phyloP scores from a whole-genome alignment of 2,113 vertebrate species.

The Baryphthengus martii region DNA sequence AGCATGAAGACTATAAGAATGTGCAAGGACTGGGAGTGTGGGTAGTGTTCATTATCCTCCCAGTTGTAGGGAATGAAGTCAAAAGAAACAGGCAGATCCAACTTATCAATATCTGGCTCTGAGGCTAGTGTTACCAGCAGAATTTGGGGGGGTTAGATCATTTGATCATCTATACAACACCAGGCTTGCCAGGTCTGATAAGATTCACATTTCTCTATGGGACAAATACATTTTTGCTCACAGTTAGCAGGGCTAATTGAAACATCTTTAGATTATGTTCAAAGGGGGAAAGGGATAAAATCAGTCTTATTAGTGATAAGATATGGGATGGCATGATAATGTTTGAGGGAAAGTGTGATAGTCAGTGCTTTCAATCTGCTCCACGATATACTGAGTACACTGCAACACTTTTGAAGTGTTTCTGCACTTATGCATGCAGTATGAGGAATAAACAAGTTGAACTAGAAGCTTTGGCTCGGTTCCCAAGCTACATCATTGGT shows the following conservation, averaged over 20 bases:
- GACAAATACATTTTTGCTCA: neutral
- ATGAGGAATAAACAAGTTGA: neutral
- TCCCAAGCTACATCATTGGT: neutral
- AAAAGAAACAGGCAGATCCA: neutral
- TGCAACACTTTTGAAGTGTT: neutral
- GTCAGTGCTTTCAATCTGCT: neutral
- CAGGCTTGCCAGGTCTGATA: neutral
- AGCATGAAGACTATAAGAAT: neutral
- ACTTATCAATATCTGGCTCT: neutral
- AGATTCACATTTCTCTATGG: neutral
- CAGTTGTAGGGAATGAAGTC: neutral
- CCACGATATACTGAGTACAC: neutral
- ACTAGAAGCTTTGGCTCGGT: neutral
- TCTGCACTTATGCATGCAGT: neutral
- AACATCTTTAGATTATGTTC: no score
- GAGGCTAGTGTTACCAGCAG: no score
- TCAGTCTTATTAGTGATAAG: neutral
- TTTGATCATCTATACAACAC: neutral
- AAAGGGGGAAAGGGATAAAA: neutral
- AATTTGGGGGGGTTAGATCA: no score
- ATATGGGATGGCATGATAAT: neutral
- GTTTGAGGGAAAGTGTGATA: neutral
- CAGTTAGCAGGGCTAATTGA: neutral
- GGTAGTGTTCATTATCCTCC: neutral
- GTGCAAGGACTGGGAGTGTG: no score